Conservation (phyloP, 2,113 vertebrate genomes). For the Zosterops lateralis region DNA sequence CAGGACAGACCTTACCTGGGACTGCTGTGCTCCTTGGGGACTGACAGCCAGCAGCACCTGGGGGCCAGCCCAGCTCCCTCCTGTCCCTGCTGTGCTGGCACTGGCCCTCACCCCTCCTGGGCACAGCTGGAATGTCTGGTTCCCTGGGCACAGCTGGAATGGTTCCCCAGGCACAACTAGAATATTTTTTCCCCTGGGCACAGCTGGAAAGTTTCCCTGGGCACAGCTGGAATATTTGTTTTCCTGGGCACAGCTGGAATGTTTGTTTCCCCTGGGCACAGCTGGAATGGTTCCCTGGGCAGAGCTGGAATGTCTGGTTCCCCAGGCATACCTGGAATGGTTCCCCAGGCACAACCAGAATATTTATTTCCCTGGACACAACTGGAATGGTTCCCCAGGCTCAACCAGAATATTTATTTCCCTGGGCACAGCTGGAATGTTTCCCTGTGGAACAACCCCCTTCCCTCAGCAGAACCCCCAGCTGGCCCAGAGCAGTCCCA, state of each 20-base stretch:
- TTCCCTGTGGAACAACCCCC: rapidly evolving
- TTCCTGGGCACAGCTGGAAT: background rate
- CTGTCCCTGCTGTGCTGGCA: background rate
- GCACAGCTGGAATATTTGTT: too few species aligned
- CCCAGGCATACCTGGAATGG: too few species aligned
- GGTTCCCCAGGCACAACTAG: too few species aligned
- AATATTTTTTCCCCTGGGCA: background rate
- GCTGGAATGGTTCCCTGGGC: background rate
- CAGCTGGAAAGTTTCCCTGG: too few species aligned
- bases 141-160: background rate
- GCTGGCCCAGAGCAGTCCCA: background rate
- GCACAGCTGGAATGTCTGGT: background rate
- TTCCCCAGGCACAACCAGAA: too few species aligned
- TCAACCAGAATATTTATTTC: rapidly evolving
- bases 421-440: rapidly evolving
- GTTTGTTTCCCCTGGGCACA: rapidly evolving
- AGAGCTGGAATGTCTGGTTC: too few species aligned
- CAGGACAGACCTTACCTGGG: background rate
- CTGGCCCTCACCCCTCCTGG: background rate
- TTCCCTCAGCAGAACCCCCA: rapidly evolving
- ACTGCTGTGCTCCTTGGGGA: background rate
- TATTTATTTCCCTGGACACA: too few species aligned
- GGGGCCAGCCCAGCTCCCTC: background rate
- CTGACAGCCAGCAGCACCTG: background rate
- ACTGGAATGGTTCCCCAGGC: too few species aligned